A percentile compares a stretch with the other conserved stretches of the same genome.
phyloP scores from a whole-genome alignment of 2,113 vertebrate species.

The Propithecus coquereli region DNA sequence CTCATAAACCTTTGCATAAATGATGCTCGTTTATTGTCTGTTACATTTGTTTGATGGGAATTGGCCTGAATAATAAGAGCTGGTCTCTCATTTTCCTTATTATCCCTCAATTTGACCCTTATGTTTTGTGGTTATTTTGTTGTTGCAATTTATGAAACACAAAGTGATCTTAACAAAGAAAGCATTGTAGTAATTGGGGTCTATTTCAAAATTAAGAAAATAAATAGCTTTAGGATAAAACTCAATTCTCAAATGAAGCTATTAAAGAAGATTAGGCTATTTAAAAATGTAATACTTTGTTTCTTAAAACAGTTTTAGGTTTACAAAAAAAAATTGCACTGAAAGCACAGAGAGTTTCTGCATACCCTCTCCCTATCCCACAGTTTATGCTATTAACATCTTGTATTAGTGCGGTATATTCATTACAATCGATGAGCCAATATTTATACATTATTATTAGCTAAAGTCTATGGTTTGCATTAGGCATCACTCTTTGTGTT shows the following conservation, averaged over 20 bases:
- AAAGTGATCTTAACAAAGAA: background rate
- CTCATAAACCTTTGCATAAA: background rate
- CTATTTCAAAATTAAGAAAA: background rate
- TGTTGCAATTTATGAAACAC: background rate
- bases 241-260: background rate
- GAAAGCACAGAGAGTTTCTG: background rate
- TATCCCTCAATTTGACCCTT: background rate
- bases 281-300: background rate
- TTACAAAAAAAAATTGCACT: background rate
- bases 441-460: background rate
- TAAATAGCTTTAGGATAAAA: background rate
- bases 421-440: background rate
- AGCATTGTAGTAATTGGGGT: background rate
- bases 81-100: background rate
- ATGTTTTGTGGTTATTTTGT: background rate
- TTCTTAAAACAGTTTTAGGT: background rate
- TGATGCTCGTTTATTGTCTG: background rate
- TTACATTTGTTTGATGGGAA: background rate
- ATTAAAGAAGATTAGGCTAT: background rate
- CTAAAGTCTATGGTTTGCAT: background rate
- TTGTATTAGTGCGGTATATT: background rate
- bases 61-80: background rate
- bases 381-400: background rate
- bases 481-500: background rate
- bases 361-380: accelerated